Evolutionary conservation across 2,113 vertebrate species (phyloP).

Genomic region (Ctenomys sociabilis): DNA sequence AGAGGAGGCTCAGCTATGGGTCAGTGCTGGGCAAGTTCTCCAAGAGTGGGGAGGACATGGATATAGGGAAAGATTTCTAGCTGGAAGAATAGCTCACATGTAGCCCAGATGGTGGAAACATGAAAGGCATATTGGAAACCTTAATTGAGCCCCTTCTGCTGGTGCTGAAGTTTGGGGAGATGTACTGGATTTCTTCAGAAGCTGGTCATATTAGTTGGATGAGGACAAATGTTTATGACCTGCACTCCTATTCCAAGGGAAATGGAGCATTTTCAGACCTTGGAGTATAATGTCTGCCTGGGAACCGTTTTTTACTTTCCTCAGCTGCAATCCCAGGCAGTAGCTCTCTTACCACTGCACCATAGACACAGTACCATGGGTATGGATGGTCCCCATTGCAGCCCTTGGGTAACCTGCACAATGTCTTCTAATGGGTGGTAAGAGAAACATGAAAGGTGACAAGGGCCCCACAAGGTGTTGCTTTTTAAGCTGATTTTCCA

Average conservation of each 20-base stretch:
- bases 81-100: conserved; percentile 10
- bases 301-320: not conserved
- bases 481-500: conserved; percentile 4
- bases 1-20: conserved; percentile 24
- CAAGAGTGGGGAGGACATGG: not conserved
- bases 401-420: not conserved
- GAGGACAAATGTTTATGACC: not conserved
- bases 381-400: not conserved
- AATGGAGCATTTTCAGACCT: conserved; percentile 43
- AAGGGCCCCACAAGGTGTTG: not conserved
- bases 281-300: not conserved
- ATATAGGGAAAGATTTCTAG: conserved; percentile 32
- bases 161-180: not conserved
- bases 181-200: conserved; percentile 31
- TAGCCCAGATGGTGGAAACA: not conserved
- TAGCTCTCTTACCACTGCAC: not conserved
- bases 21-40: conserved; percentile 25
- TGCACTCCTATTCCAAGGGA: not conserved
- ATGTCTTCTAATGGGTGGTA: not conserved
- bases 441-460: not conserved
- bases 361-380: not conserved
- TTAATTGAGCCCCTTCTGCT: not conserved
- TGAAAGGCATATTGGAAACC: not conserved
- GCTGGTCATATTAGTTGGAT: not conserved
- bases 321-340: conserved; percentile 12